Base-by-base conservation (phyloP, 2,797 vertebrate species). In the Danionella dracula region DNA sequence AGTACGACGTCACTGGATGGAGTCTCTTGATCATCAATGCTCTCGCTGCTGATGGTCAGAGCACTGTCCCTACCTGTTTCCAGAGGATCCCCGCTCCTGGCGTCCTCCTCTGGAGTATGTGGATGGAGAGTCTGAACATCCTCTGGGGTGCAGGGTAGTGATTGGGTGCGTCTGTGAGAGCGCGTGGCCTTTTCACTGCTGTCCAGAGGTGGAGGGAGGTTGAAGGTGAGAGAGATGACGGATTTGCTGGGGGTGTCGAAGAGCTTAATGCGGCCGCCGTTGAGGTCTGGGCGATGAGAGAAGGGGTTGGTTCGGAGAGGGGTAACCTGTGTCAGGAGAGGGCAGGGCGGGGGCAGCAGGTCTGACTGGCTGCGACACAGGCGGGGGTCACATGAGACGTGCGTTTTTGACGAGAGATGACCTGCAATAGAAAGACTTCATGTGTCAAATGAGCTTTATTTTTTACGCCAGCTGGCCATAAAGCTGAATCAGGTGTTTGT, bases 181-280 rank as follows among this genome's bases (percentile, higher is more conserved):
- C 88, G 75, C 1, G 71, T 59, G 31, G 87, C 63, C 0, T 82
- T 83, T 15, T 85, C 79, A 13, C 87, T 87, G 0, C 83, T 72
- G 73, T 87, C 69, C 0, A 81, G 85, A 0, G 84, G 93, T 0
- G 90, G 90, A 0, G 92, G 93, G 15, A 94, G 85, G 8, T 91
- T 85, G 3, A 98, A 93, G 27, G 93, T 92, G 55, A 95, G 85
- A 0, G 94, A 95, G 69, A 94, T 88, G 69, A 93, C 88, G 0
- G 93, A 95, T 80, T 94, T 97, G 90, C 93, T 97, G 5, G 94
- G 95, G 0, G 91, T 95, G 78, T 97, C 94, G 0, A 94, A 93
- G 57, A 99, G 91, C 83, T 99, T 99, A 79, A 94, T 97, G 78
- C 92, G 93, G n/a, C 96, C 96, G 0, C 95, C 95, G 48, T 93